phyloP scores from a whole-genome alignment of 2,113 vertebrate species.

The Mesitornis unicolor region DNA sequence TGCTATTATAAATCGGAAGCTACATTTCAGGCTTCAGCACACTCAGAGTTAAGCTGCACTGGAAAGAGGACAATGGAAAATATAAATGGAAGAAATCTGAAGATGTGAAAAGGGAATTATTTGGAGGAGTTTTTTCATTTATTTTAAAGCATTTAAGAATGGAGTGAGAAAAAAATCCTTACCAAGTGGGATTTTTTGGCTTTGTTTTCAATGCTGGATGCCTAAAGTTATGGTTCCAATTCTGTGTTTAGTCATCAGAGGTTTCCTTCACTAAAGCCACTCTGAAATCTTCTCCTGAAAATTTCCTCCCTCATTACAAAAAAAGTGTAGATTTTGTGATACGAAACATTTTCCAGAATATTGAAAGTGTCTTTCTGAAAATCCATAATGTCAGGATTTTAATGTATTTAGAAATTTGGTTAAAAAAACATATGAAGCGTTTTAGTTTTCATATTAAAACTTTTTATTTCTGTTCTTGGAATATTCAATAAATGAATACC shows the following conservation, averaged over 20 bases:
- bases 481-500: background rate
- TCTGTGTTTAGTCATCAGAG: background rate
- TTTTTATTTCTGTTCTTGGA: background rate
- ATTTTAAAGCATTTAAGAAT: background rate
- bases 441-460: background rate
- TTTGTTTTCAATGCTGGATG: background rate
- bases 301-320: background rate
- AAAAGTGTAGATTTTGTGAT: background rate
- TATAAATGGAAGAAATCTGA: conserved; percentile 52
- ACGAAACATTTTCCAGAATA: background rate
- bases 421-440: background rate
- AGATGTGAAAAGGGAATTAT: conserved; percentile 32
- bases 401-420: background rate
- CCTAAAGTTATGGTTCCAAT: background rate
- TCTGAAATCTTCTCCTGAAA: background rate
- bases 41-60: conserved; percentile 72
- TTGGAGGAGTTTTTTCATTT: background rate
- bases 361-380: background rate
- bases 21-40: conserved; percentile 76
- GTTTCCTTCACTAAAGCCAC: background rate
- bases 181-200: background rate
- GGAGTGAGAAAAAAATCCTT: background rate
- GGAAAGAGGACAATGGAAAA: conserved; percentile 55
- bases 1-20: conserved; percentile 71
- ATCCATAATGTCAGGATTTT: background rate